phyloP scores from a whole-genome alignment of 2,113 vertebrate species.

The Felis chaus region DNA sequence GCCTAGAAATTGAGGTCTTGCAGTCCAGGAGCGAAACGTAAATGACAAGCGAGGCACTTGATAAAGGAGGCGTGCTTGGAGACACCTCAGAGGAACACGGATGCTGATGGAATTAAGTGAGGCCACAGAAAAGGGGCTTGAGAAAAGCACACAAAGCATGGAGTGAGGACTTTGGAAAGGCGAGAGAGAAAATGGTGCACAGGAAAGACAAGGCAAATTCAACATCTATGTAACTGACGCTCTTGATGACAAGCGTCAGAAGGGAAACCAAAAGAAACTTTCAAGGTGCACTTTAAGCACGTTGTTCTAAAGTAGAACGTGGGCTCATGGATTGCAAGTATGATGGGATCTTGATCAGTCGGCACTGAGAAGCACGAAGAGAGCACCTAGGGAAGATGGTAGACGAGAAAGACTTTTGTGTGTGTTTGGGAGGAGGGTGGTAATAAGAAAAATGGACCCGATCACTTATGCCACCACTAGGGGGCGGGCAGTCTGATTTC shows the following conservation, averaged over 20 bases:
- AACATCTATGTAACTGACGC: too few species aligned
- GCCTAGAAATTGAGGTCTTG: too few species aligned
- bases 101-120: rapidly evolving
- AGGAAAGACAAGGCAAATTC: not conserved
- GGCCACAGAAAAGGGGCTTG: rapidly evolving
- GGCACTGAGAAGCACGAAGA: too few species aligned
- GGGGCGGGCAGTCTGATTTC: not conserved
- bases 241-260: not conserved
- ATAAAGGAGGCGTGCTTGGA: too few species aligned
- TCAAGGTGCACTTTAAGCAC: not conserved
- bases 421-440: too few species aligned
- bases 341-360: not conserved
- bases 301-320: not conserved
- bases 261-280: not conserved
- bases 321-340: not conserved
- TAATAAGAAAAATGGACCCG: not conserved
- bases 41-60: too few species aligned
- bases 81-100: not conserved
- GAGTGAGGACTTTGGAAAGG: not conserved
- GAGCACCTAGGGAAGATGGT: not conserved
- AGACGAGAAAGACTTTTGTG: not conserved
- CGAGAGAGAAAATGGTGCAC: not conserved
- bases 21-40: not conserved
- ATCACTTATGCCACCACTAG: too few species aligned
- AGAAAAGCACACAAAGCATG: rapidly evolving